Conservation (phyloP, 1,140 invertebrate genomes). For the Thalassaphorura encarpata region DNA sequence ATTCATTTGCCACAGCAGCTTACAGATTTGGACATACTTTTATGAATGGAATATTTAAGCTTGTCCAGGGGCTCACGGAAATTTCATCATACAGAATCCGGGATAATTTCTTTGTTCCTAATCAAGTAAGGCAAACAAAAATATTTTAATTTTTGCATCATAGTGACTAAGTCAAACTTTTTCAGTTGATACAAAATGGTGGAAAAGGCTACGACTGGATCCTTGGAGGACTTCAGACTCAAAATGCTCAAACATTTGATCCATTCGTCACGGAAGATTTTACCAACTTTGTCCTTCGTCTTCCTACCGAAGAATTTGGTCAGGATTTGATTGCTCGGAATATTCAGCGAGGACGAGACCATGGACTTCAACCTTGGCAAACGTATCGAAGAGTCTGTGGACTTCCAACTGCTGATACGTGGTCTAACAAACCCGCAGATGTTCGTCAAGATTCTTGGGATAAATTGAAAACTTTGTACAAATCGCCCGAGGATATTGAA, state of each 20-base stretch:
- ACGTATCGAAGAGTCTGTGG: constrained; percentile 46
- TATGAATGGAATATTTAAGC: constrained; percentile 24
- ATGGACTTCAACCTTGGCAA: constrained; percentile 51
- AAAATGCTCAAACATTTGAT: constrained; percentile 26
- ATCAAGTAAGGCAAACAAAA: constrained; percentile 6
- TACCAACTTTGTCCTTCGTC: constrained; percentile 20
- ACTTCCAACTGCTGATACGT: constrained; percentile 51
- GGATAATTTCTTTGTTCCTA: constrained; percentile 22
- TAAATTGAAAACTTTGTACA: constrained; percentile 26
- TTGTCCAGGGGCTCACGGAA: constrained; percentile 1
- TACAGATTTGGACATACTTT: constrained; percentile 47
- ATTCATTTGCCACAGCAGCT: constrained; percentile 76
- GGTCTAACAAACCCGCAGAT: constrained; percentile 58
- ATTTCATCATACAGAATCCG: constrained; percentile 14
- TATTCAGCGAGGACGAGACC: constrained; percentile 54
- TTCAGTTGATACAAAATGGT: neutral
- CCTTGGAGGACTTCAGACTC: constrained; percentile 16
- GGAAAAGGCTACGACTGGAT: constrained; percentile 25
- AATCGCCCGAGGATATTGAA: constrained; percentile 40
- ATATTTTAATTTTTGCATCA: neutral
- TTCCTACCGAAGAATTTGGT: constrained; percentile 20
- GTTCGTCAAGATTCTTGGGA: constrained; percentile 38
- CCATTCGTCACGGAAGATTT: constrained; percentile 27
- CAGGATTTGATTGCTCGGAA: constrained; percentile 28
- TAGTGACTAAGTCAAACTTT: neutral